Evolutionary conservation across 37 sponge, comb jelly and placozoan genomes (phyloP), one percentile per base, ranked within the genome.

Genomic region (Diacarnus erythraeanus): DNA sequence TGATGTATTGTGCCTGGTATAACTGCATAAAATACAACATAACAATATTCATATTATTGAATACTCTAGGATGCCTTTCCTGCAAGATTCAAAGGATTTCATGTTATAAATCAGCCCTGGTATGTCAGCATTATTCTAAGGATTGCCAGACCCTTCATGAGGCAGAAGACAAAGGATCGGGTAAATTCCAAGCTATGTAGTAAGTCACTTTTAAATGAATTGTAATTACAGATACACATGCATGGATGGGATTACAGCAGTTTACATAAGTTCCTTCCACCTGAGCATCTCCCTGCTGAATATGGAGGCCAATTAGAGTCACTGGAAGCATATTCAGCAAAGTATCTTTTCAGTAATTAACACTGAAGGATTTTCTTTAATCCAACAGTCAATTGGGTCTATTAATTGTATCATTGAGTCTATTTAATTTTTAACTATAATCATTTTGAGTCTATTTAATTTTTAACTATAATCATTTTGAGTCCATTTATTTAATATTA

Each of bases 21-120:
- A 69, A 44, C 91, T 92, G 67, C 22, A 80, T 21, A 40, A 2
- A 43, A 6, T 33, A 12, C 3, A 17, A 2, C 1, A 42, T 9
- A 12, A 25, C n/a, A 10, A 71, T 65, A 2, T 65, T 34, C 27
- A n/a, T 75, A 37, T 31, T 75, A 38, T 5, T 21, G 20, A 15
- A 5, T 68, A 57, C 10, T 3, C 27, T 26, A 90, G 85, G 86
- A 84, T 42, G 78, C 77, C 10, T 90, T 85, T 29, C 90, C 90
- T 23, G 72, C 65, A 43, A 40, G 93, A 39, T 84, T 92, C 67
- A 92, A 92, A 43, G 93, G 88, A 0, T 9, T 92, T 38, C 88
- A 87, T 40, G 22, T 87, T 35, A n/a, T 87, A 1, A 81, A 81
- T 30, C 85, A 87, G 78, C 93, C 93, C 2, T 90, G 90, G 90